Percentiles rank a stretch among this genome's conserved stretches.
Evolutionary conservation across 2,888 invertebrate genomes (phyloP).

Genomic region (Rotaria socialis): DNA sequence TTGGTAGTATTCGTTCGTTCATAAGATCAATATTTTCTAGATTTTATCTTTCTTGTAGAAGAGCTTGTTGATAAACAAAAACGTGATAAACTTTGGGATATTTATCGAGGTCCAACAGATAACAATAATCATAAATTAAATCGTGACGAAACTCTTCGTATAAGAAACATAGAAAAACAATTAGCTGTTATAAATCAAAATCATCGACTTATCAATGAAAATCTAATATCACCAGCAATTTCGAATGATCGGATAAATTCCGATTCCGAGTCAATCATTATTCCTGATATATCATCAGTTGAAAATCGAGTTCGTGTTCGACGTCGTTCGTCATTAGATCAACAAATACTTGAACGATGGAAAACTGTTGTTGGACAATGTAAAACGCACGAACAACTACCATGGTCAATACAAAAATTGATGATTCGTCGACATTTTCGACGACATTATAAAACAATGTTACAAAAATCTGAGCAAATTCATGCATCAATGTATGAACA

Average conservation of each 20-base stretch:
- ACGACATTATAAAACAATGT: conserved; percentile 2
- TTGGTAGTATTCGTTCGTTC: neutral
- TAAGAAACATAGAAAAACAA: conserved; percentile 32
- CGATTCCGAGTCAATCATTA: neutral
- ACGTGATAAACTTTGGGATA: conserved; percentile 37
- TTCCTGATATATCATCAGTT: neutral
- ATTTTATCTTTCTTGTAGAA: neutral
- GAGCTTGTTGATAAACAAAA: conserved; percentile 35
- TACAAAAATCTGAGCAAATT: neutral
- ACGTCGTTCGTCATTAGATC: conserved; percentile 32
- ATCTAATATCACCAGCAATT: neutral
- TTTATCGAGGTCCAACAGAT: neutral
- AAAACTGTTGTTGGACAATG: neutral
- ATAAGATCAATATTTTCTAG: no score
- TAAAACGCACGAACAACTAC: conserved; percentile 21
- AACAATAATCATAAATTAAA: neutral
- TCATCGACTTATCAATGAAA: neutral
- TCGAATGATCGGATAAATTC: neutral
- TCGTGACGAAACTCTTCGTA: neutral
- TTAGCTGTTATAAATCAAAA: conserved; percentile 28
- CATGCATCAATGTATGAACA: neutral
- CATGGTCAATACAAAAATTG: conserved; percentile 21
- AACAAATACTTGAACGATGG: conserved; percentile 23
- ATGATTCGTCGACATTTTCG: conserved; percentile 36
- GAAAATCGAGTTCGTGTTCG: conserved; percentile 5